Base-by-base conservation (phyloP, 1,140 invertebrate species). In the Copidosoma floridanum region DNA sequence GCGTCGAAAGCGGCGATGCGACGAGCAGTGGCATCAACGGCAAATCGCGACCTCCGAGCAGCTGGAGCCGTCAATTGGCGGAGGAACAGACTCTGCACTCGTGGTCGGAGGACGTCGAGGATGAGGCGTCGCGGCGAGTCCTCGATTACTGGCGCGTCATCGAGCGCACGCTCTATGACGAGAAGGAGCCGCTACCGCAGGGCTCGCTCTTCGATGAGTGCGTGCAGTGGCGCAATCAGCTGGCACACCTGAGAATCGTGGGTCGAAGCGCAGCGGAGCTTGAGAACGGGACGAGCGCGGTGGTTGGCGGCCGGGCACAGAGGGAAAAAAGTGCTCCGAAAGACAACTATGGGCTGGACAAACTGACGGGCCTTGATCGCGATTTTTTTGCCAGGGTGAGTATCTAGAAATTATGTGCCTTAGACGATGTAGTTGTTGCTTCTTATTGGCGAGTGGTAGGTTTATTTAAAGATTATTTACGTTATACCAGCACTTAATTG, bases 181-280 rank as follows among this genome's bases (percentile, higher is more conserved):
- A 75, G 47, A 64, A 67, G 7, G 57, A 75, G 18, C 51, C 61
- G 18, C 24, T 68, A 4, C 23, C 63, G 2, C 44, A 61, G 4
- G 57, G 62, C 37, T n/a, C 51, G 38, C 21, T 67, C 47, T 61
- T 64, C 11, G 72, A 77, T 6, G 79, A 81, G 56, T 80, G 77
- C 54, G 21, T 64, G 47, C 78, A 80, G 53, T 80, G 78, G 78
- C 69, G 66, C 29, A 70, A 51, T 8, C 77, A 79, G 41, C 63
- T 79, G 35, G 67, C 71, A 1, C 75, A 79, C 54, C 65, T 79
- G 16, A 69, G 76, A 61, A 32, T 61, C 32, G 11, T 54, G 5
- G 58, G 51, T 2, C 20, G 1, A 4, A 35, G 14, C 1, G 41
- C 14, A 3, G 14, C 20, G 5, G 3, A 1, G 2, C 6, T 29